Evolutionary conservation across 2,797 vertebrate genomes (phyloP).

Genomic region (Dipus sagitta): DNA sequence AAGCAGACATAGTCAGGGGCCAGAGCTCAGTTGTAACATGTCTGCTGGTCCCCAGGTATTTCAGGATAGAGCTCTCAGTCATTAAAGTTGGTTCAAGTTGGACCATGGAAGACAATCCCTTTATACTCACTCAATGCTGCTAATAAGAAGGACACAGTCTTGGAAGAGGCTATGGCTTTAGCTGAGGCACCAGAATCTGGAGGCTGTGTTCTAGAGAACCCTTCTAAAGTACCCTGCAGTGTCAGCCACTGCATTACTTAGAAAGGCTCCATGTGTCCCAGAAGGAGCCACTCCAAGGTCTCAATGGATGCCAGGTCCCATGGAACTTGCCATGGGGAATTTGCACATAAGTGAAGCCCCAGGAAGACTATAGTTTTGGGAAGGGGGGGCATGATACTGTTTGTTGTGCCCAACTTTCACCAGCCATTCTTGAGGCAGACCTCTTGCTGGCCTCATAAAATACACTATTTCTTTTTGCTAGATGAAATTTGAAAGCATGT

Average conservation of each 20-base stretch:
- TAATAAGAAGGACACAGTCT: too few relatives aligned
- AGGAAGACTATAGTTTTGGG: not conserved
- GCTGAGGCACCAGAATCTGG: not conserved
- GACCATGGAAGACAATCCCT: rapidly evolving
- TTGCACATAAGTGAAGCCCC: not conserved
- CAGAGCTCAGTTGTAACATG: not conserved
- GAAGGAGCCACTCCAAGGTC: too few relatives aligned
- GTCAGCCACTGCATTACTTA: not conserved
- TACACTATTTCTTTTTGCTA: not conserved
- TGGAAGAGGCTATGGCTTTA: too few relatives aligned
- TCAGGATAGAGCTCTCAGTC: not conserved
- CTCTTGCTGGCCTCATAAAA: not conserved
- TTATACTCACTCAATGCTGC: too few relatives aligned
- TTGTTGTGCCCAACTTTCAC: not conserved
- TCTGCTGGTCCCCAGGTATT: not conserved
- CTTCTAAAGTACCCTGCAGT: too few relatives aligned
- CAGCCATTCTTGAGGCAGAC: not conserved
- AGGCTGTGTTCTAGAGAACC: not conserved
- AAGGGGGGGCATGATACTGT: not conserved
- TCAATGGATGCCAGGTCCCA: too few relatives aligned
- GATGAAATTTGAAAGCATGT: not conserved
- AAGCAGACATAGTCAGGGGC: too few relatives aligned
- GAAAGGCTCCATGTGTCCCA: too few relatives aligned
- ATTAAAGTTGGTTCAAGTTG: not conserved
- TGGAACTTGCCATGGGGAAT: not conserved